Percentiles rank a stretch among this genome's conserved stretches.
These are phyloP conservation scores for Melanotaenia trifasciata DNA, from an alignment of 2,797 vertebrate genomes.

Conservation along the genomic window DNA sequence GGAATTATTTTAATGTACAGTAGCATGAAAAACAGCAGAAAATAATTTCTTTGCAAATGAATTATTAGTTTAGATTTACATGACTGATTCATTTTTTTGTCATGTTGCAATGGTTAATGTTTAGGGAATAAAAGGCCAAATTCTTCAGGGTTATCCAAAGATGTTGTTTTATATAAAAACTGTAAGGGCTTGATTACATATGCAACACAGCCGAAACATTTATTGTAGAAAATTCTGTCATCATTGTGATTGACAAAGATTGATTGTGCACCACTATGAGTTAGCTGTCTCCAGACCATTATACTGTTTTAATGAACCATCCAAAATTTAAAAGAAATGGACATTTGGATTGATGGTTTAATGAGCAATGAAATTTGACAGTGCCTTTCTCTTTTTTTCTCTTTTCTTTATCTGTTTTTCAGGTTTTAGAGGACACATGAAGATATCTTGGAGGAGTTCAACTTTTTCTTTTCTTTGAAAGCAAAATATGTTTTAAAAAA, in stretches of 20 bases:
- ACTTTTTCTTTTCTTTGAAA: slow-evolving; percentile 81
- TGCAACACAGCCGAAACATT: slow-evolving; percentile 58
- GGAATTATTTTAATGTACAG: background rate
- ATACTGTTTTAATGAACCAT: slow-evolving; percentile 72
- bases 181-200: slow-evolving; percentile 43
- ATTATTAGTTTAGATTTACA: background rate
- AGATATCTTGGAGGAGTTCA: slow-evolving; percentile 82
- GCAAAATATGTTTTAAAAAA: slow-evolving; percentile 81
- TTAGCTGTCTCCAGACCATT: slow-evolving; percentile 73
- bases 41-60: background rate
- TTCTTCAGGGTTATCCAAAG: background rate
- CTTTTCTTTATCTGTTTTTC: slow-evolving; percentile 41
- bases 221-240: slow-evolving; percentile 73
- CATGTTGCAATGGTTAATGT: no score
- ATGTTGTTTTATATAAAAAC: slow-evolving; percentile 17
- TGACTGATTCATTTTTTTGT: no score
- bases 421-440: slow-evolving; percentile 84
- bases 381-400: slow-evolving; percentile 22
- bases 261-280: slow-evolving; percentile 64
- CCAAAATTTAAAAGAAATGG: slow-evolving; percentile 67
- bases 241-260: slow-evolving; percentile 74
- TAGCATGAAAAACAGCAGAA: background rate
- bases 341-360: slow-evolving; percentile 70
- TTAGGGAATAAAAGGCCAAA: no score
- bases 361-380: slow-evolving; percentile 71